phyloP scores from a whole-genome alignment of 2,797 vertebrate species.

The Odontamblyopus lacepedii region DNA sequence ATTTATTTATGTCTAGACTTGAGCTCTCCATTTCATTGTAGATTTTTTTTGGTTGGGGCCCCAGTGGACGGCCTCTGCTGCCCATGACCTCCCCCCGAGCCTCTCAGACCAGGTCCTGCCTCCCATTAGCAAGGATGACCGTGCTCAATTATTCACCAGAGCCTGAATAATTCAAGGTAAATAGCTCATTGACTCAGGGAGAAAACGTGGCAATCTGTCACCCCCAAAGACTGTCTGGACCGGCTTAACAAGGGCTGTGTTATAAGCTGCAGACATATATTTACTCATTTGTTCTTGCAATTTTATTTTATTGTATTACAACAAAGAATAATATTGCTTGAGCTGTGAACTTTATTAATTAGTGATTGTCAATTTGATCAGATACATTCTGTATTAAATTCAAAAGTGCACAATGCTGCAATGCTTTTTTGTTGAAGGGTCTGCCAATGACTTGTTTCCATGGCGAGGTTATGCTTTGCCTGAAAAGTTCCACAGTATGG shows the following conservation, averaged over 20 bases:
- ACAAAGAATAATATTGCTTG: not conserved
- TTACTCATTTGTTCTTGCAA: not conserved
- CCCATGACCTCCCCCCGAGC: conserved; percentile 10
- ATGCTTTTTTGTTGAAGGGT: no score
- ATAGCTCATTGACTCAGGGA: conserved; percentile 33
- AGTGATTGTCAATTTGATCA: not conserved
- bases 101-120: conserved; percentile 30
- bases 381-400: no score
- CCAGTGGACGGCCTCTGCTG: conserved; percentile 23
- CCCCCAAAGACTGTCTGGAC: conserved; percentile 19
- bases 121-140: conserved; percentile 54
- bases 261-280: no score
- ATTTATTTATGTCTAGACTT: conserved; percentile 59
- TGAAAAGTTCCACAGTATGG: not conserved
- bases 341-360: not conserved
- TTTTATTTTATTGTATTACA: not conserved
- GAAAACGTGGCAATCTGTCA: conserved; percentile 30
- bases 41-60: conserved; percentile 22
- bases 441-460: not conserved
- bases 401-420: no score
- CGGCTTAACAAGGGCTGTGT: conserved; percentile 19
- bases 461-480: not conserved
- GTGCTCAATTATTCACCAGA: conserved; percentile 67
- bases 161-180: conserved; percentile 70
- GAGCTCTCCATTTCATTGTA: conserved; percentile 10